A percentile compares a stretch with the other conserved stretches of the same genome.
Evolutionary conservation across 2,113 vertebrate genomes (phyloP).

Genomic region (Ameiurus melas): DNA sequence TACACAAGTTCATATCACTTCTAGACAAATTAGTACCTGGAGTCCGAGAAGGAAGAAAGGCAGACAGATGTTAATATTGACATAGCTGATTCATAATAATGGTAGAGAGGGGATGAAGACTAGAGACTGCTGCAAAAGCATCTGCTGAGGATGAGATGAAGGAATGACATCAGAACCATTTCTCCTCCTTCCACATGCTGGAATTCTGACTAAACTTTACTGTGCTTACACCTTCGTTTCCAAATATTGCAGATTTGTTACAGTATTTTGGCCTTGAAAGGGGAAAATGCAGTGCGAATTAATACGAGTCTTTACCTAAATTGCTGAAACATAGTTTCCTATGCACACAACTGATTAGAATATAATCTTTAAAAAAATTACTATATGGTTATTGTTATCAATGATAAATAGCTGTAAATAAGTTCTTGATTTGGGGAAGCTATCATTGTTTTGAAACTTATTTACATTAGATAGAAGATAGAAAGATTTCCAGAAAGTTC

Average conservation of each 20-base stretch:
- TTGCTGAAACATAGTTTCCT: too few species aligned
- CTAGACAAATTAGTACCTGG: not conserved
- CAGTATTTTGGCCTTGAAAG: not conserved
- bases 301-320: too few species aligned
- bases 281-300: not conserved
- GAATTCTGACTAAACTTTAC: not conserved
- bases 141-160: not conserved
- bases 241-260: not conserved
- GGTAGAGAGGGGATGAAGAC: not conserved
- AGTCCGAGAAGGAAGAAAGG: not conserved
- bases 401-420: too few species aligned
- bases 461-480: not conserved
- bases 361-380: too few species aligned
- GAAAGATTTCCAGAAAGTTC: not conserved
- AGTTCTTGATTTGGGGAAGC: too few species aligned
- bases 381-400: not conserved
- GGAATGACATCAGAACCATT: conserved; percentile 6
- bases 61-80: conserved; percentile 7
- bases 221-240: not conserved
- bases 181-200: not conserved
- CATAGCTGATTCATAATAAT: not conserved
- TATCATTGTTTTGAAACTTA: not conserved
- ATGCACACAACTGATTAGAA: too few species aligned
- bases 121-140: not conserved
- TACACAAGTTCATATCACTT: not conserved